These are phyloP conservation scores for Bradypodion ventrale DNA, from an alignment of 2,797 vertebrate genomes.

Conservation along the genomic window DNA sequence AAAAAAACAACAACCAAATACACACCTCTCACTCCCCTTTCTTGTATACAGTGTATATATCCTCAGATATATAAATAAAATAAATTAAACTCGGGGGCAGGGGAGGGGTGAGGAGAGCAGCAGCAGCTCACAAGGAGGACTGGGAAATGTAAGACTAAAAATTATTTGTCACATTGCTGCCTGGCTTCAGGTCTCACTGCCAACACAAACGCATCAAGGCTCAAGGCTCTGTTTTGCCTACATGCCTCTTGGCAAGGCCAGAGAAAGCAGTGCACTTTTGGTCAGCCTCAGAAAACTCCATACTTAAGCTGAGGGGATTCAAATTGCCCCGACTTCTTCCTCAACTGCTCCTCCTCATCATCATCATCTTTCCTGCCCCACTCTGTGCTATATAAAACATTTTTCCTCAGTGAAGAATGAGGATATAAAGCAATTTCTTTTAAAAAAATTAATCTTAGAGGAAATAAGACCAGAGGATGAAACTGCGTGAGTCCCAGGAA, in stretches of 20 bases:
- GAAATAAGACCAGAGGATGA: constrained; percentile 32
- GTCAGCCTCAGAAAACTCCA: background rate
- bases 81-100: constrained; percentile 56
- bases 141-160: constrained; percentile 4
- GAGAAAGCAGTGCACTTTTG: background rate
- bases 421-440: constrained; percentile 24
- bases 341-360: background rate
- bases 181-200: constrained; percentile 3
- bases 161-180: constrained; percentile 1
- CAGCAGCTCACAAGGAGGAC: background rate
- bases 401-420: constrained; percentile 20
- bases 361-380: background rate
- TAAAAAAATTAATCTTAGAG: constrained; percentile 26
- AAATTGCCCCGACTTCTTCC: constrained; percentile 8
- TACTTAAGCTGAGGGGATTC: background rate
- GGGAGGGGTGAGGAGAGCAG: background rate
- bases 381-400: constrained; percentile 22
- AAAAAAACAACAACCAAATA: background rate
- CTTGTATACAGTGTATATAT: constrained; percentile 37
- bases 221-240: background rate
- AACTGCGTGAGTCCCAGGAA: background rate
- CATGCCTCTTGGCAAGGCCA: background rate
- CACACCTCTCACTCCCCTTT: constrained; percentile 40
- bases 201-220: background rate
- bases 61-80: constrained; percentile 69